Evolutionary conservation across 2,113 vertebrate species (phyloP), one percentile per base, ranked within the genome.

Genomic region (Strix uralensis): DNA sequence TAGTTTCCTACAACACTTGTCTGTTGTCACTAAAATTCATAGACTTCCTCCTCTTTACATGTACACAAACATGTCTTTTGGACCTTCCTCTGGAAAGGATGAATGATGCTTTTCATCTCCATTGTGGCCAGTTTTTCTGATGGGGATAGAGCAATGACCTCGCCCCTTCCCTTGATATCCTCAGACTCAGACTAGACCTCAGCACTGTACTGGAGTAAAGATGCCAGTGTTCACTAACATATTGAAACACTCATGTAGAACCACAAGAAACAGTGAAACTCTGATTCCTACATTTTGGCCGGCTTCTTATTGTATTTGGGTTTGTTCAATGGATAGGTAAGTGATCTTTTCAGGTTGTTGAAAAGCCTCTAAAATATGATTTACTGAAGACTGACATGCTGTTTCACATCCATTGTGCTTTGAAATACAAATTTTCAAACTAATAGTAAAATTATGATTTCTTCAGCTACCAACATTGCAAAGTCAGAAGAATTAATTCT

Each of bases 111-210:
- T 5, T 86, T 21, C 5, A 13, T 13, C 27, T 57, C 51, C 19
- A 3, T 2, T 52, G 11, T 22, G 13, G 8, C 29, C 70, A 81
- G 8, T 81, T 81, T 66, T 78, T 42, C 13, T 49, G 11, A 57
- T 22, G 6, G 5, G 7, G 3, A 36, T 55, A 19, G 30, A 73
- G 12, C 5, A 20, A 49, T 47, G 25, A 75, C 5, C 11, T 61
- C 0, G 0, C 12, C 10, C 17, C 51, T 67, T 42, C 17, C 15
- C 14, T 90, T 8, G 3, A 16, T 25, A 5, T 61, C 29, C 10
- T 54, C 16, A 71, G 12, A 46, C 9, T 81, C 27, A 54, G 15
- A 8, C 14, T 34, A 82, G 22, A 72, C 9, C 6, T 86, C 26
- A 80, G 34, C 57, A 67, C 4, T 49, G 1, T 54, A 81, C 36